Evolutionary conservation across 2,797 vertebrate genomes (phyloP).

Genomic region (Telmatherina bonti): DNA sequence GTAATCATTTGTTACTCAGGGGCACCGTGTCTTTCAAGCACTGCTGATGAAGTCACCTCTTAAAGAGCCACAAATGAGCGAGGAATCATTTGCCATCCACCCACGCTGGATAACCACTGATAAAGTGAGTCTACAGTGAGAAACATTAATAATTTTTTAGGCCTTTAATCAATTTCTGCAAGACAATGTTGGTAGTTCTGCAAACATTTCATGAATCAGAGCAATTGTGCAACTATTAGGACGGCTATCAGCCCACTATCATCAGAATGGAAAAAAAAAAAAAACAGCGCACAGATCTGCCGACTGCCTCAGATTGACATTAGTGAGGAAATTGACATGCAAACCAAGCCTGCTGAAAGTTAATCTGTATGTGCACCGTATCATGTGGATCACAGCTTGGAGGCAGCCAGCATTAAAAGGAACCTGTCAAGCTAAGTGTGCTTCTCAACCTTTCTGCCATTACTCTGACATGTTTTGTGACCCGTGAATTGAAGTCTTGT

Average conservation of each 20-base stretch:
- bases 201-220: conserved; percentile 22
- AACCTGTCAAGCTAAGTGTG: conserved; percentile 81
- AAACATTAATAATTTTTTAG: conserved; percentile 52
- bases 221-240: conserved; percentile 19
- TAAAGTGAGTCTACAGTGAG: conserved; percentile 63
- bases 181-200: conserved; percentile 8
- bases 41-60: conserved; percentile 88
- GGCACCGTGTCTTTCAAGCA: conserved; percentile 85
- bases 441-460: conserved; percentile 77
- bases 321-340: conserved; percentile 73
- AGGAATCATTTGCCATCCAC: conserved; percentile 80
- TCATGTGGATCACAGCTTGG: conserved; percentile 70
- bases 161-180: conserved; percentile 39
- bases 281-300: conserved; percentile 34
- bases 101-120: conserved; percentile 73
- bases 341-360: conserved; percentile 62
- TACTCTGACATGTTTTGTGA: conserved; percentile 83
- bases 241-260: conserved; percentile 11
- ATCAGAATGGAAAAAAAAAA: conserved; percentile 12
- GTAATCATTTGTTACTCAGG: conserved; percentile 89
- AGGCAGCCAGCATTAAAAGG: conserved; percentile 80
- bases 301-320: conserved; percentile 59
- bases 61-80: conserved; percentile 85
- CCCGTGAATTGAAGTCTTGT: conserved; percentile 85
- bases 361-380: conserved; percentile 78